Base-by-base conservation (phyloP, 2,113 vertebrate species). In the Phrynosoma platyrhinos region DNA sequence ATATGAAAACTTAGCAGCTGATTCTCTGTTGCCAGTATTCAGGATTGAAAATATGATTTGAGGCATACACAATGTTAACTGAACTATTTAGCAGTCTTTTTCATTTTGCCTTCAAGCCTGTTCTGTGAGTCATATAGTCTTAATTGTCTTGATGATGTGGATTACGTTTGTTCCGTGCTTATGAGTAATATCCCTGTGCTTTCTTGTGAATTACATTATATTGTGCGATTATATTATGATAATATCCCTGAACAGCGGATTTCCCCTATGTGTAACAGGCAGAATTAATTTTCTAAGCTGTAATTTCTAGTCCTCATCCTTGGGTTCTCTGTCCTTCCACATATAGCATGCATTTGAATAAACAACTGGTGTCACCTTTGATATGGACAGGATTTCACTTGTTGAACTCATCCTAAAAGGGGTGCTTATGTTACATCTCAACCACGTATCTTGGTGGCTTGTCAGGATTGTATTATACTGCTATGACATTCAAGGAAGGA, bases 171-270 rank as follows among this genome's bases (percentile, higher is more conserved):
- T 30, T 58, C 12, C 32, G 32, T 80, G 30, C 53, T 62, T n/a
- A 58, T 53, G 58, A 62, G 58, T 62, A 62, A 62, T 62, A 62
- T 83, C 30, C 47, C 82, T 72, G 52, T 47, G 75, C 42, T 47
- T 77, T 77, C 40, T 77, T 52, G 21, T 84, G 71, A 62, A 30
- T 84, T 23, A 36, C 68, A 75, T 76, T 12, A 84, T 76, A 74
- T 30, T 58, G 4, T 80, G 32, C 58, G 30, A 16, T 62, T n/a
- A 58, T 53, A 13, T n/a, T n/a, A n/a, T n/a, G 14, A 13, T 62
- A 62, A 62, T 62, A 62, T 83, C 30, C 47, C 82, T 72, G 52
- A 75, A 3, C n/a, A 27, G 12, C 25, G 52, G 32, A 74, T 75
- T 84, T 62, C 52, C 71, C 32, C 32, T 80, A 77, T n/a, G 14